These are phyloP conservation scores for Dicyrtomina minuta DNA, from an alignment of 2,888 invertebrate genomes.

Conservation along the genomic window DNA sequence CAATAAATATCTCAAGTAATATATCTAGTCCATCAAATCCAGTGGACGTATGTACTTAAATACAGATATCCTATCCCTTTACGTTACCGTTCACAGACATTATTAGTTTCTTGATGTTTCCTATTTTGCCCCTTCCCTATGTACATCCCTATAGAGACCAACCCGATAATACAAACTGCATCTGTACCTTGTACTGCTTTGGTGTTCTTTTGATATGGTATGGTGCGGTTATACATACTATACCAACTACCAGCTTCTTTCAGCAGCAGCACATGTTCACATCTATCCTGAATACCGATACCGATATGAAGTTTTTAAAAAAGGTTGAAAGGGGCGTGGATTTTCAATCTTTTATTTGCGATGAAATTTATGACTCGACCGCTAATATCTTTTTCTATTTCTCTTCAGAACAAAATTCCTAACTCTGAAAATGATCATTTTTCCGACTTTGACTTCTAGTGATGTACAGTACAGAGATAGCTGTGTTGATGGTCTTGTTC, in stretches of 20 bases:
- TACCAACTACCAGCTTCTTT: background rate
- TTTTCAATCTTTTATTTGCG: constrained; percentile 54
- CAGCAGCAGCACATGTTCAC: background rate
- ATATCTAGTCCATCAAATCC: too few relatives aligned
- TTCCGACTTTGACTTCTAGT: background rate
- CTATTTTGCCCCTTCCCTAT: too few relatives aligned
- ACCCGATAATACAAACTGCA: too few relatives aligned
- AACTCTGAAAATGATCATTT: constrained; percentile 27
- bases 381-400: constrained; percentile 52
- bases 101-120: too few relatives aligned
- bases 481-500: background rate
- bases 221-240: background rate
- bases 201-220: too few relatives aligned
- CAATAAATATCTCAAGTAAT: constrained; percentile 2
- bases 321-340: constrained; percentile 52
- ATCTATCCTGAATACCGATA: background rate
- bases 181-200: too few relatives aligned
- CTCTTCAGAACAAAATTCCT: constrained; percentile 38
- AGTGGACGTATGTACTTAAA: too few relatives aligned
- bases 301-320: constrained; percentile 25
- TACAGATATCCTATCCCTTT: too few relatives aligned
- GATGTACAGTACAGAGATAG: background rate
- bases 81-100: too few relatives aligned
- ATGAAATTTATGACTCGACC: constrained; percentile 52
- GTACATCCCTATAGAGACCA: too few relatives aligned